Base-by-base conservation (phyloP, 1,140 invertebrate species). In the Microplitis mediator region DNA sequence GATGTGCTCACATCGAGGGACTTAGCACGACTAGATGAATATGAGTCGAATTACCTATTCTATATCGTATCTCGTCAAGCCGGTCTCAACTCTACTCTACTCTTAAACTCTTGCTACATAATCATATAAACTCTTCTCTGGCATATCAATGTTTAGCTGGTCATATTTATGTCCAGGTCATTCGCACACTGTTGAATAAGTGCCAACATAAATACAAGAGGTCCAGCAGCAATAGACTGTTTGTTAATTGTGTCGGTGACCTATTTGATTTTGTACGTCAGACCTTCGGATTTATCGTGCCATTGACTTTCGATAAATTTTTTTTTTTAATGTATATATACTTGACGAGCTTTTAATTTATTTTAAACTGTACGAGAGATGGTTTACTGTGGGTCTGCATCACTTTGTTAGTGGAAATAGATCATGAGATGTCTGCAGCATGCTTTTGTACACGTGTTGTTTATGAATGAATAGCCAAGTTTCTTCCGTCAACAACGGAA, bases 1-100 rank as follows among this genome's bases (percentile, higher is more conserved):
- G 74, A 77, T 69, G 77, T 76, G 75, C 71, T 65, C 77, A 73
- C 73, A 76, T 45, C 73, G 77, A 79, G 75, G 71, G 74, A 71
- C 73, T 67, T 72, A 69, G 62, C 62, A 75, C 77, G 69, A 80
- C 79, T 79, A 79, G 75, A 75, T 70, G 74, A 63, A 67, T 76
- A 77, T 73, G 69, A 39, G 63, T 32, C 23, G 65, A 51, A 60
- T 64, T 70, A 74, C 68, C 73, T 74, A 73, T 69, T 60, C 50
- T 54, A 70, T 74, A 65, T 62, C 23, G 52, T 64, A 51, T 45
- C 39, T 62, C 61, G 32, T 23, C 14, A 45, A n/a, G 23, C 51
- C 50, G 23, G 45, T 14, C 51, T 31, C 58, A 16, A 23, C 31
- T n/a, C n/a, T n/a, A n/a, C n/a, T 23, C 39, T 34, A 32, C 6